Conservation (phyloP, 2,888 invertebrate genomes). For the Aelia acuminata region DNA sequence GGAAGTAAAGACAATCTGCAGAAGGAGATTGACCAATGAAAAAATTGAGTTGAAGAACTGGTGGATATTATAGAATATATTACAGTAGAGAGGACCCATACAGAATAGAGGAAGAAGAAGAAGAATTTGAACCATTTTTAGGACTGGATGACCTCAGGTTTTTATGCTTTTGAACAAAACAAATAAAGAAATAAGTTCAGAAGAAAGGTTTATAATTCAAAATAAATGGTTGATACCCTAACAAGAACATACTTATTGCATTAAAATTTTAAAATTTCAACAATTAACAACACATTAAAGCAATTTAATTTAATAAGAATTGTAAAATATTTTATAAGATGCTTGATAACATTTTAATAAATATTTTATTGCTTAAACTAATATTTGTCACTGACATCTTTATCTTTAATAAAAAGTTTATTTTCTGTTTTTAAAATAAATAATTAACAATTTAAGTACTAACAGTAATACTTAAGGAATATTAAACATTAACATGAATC, state of each 20-base stretch:
- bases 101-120: too few relatives aligned
- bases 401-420: background rate
- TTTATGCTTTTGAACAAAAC: too few relatives aligned
- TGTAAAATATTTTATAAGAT: background rate
- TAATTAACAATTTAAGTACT: background rate
- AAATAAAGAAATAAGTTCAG: background rate
- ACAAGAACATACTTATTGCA: constrained; percentile 4
- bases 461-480: constrained; percentile 3
- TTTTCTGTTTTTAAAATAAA: background rate
- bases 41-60: too few relatives aligned
- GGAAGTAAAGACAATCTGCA: too few relatives aligned
- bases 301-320: background rate
- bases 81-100: too few relatives aligned
- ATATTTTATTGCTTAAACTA: constrained; percentile 1
- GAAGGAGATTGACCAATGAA: too few relatives aligned
- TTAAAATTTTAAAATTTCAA: constrained; percentile 7
- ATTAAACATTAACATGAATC: background rate
- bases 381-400: background rate
- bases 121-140: too few relatives aligned
- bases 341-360: background rate
- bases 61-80: too few relatives aligned
- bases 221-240: background rate
- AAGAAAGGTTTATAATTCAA: background rate
- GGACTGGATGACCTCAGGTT: too few relatives aligned
- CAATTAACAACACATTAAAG: constrained; percentile 17